Conservation (phyloP, 1,140 invertebrate genomes). For the Aphaenogaster rudis region DNA sequence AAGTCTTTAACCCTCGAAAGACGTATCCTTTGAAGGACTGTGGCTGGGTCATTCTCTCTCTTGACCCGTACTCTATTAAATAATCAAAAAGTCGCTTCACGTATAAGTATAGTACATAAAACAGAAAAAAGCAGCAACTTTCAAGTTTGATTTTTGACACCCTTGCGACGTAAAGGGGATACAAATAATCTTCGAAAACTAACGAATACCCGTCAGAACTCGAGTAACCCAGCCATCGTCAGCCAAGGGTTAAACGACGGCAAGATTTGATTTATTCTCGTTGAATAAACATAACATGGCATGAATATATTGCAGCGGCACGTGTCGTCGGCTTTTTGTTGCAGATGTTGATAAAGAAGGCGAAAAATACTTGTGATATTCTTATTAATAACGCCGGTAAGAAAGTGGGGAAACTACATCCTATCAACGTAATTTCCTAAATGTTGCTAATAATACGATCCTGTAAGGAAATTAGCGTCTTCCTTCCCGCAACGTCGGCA, state of each 20-base stretch:
- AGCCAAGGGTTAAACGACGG: too few relatives aligned
- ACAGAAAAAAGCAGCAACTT: too few relatives aligned
- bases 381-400: background rate
- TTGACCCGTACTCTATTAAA: too few relatives aligned
- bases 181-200: too few relatives aligned
- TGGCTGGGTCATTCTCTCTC: too few relatives aligned
- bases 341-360: background rate
- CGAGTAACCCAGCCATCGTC: too few relatives aligned
- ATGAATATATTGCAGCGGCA: background rate
- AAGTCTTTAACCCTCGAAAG: background rate
- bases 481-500: background rate
- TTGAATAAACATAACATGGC: background rate
- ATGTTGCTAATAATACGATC: background rate
- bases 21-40: too few relatives aligned
- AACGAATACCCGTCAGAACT: too few relatives aligned
- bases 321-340: background rate
- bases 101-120: too few relatives aligned
- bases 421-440: background rate
- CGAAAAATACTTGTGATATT: background rate
- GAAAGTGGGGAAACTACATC: background rate
- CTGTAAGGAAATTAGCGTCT: background rate
- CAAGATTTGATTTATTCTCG: background rate
- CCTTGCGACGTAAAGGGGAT: too few relatives aligned
- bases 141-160: too few relatives aligned
- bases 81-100: too few relatives aligned